A percentile compares a stretch with the other conserved stretches of the same genome.
Evolutionary conservation across 1,140 invertebrate genomes (phyloP).

Genomic region (Apolygus lucorum): DNA sequence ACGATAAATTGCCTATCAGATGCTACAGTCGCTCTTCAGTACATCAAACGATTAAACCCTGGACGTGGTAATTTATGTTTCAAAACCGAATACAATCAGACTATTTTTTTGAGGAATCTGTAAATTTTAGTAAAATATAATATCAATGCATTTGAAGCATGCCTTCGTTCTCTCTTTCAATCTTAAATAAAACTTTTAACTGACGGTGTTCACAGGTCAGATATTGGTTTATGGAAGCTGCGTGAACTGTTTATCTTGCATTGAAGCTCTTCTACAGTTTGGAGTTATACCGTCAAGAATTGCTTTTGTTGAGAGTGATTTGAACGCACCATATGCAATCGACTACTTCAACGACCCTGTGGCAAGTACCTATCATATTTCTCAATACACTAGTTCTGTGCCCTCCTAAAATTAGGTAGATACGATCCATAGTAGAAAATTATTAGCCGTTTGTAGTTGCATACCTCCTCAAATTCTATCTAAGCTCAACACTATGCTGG

Average conservation of each 20-base stretch:
- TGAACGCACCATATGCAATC: slow-evolving; percentile 29
- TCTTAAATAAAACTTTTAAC: too few relatives aligned
- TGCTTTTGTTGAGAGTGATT: slow-evolving; percentile 47
- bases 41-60: slow-evolving; percentile 33
- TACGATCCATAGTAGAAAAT: too few relatives aligned
- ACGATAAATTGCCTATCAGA: slow-evolving; percentile 48
- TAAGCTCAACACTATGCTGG: too few relatives aligned
- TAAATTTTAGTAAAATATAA: background rate
- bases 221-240: slow-evolving; percentile 53
- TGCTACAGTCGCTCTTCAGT: slow-evolving; percentile 42
- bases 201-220: too few relatives aligned
- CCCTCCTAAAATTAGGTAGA: background rate
- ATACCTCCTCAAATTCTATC: too few relatives aligned
- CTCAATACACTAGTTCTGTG: background rate
- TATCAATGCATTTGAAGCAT: too few relatives aligned
- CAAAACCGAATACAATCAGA: too few relatives aligned
- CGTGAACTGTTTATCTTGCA: slow-evolving; percentile 49
- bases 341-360: slow-evolving; percentile 14
- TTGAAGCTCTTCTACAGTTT: slow-evolving; percentile 47
- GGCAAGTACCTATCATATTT: slow-evolving; percentile 7
- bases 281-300: slow-evolving; percentile 45
- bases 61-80: background rate
- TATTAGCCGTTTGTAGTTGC: too few relatives aligned
- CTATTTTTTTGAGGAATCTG: too few relatives aligned
- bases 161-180: too few relatives aligned